Evolutionary conservation across 2,888 invertebrate genomes (phyloP).

Genomic region (Drosophila peninsularis): DNA sequence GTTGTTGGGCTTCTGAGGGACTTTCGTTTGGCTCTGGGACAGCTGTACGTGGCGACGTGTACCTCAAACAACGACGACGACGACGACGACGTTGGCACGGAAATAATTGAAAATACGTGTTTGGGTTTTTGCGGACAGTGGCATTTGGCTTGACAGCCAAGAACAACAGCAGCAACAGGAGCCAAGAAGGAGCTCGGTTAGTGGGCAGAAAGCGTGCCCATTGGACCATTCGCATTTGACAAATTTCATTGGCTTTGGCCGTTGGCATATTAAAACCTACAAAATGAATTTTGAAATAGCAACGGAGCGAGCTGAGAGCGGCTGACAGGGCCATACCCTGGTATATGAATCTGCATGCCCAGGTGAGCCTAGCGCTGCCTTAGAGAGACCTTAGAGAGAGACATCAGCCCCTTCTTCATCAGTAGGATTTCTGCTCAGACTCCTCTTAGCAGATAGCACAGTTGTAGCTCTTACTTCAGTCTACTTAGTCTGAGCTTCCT

Average conservation of each 20-base stretch:
- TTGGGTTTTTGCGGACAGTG: slow-evolving; percentile 76
- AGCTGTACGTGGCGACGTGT: slow-evolving; percentile 56
- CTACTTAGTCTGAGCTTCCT: no score
- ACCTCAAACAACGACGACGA: slow-evolving; percentile 52
- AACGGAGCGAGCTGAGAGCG: background rate
- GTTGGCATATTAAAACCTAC: slow-evolving; percentile 69
- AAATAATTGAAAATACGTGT: slow-evolving; percentile 83
- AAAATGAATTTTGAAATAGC: slow-evolving; percentile 69
- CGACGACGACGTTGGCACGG: slow-evolving; percentile 63
- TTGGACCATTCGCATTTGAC: slow-evolving; percentile 51
- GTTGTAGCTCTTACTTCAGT: no score
- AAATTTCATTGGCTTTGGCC: slow-evolving; percentile 61
- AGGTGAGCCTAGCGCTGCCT: no score
- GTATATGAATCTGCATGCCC: no score
- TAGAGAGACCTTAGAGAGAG: no score
- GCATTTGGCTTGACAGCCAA: slow-evolving; percentile 60
- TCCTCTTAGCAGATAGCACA: no score
- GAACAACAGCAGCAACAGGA: slow-evolving; percentile 26
- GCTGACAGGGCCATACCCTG: background rate
- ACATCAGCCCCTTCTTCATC: no score
- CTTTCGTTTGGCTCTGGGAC: slow-evolving; percentile 28
- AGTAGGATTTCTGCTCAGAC: no score
- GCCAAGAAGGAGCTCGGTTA: slow-evolving; percentile 34
- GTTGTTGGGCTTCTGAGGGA: background rate
- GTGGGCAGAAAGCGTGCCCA: slow-evolving; percentile 40